Evolutionary conservation across 1,140 invertebrate genomes (phyloP), one percentile per base, ranked within the genome.

Genomic region (Drosophila kikkawai): DNA sequence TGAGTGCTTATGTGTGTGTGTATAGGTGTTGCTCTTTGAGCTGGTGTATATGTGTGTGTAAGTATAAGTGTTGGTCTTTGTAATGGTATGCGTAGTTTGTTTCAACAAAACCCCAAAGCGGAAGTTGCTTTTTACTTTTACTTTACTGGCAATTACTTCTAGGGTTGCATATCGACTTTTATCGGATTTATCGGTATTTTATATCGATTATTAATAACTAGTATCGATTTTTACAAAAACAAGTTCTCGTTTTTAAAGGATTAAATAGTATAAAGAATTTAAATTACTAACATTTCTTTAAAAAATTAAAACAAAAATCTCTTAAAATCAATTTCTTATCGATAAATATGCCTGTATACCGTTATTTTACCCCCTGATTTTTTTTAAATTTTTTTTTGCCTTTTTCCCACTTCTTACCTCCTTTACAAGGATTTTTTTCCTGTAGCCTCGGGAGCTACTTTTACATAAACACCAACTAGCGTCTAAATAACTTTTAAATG

Each of bases 381-480:
- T 60, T 13, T 39, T 22, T 29, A 39, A n/a, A 56, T 36, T 56
- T 56, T 36, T 36, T 34, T 29, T 19, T 11, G 13, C 17, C 11
- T 34, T 56, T 47, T 55, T 71, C 22, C 41, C 9, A 22, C 32
- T 15, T 42, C 47, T 44, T 47, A 13, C 50, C 39, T n/a, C 7
- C 37, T 22, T 15, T 29, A 29, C 36, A 56, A 34, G 34, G 65
- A 34, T 57, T 70, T 60, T 71, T 50, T 41, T 34, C 26, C 26
- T 47, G 42, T 70, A 50, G 56, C 74, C 73, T 53, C 57, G 70
- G 19, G 53, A 82, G 84, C 80, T 75, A 88, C 84, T 88, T 86
- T 86, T 81, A 88, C 84, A 84, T 88, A 88, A 88, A 88, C 84
- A 88, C 80, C 84, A 88, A 88, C 84, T 88, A 84, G 82, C 84